These are phyloP conservation scores for Habropoda laboriosa DNA, from an alignment of 1,140 invertebrate species.

Conservation along the genomic window DNA sequence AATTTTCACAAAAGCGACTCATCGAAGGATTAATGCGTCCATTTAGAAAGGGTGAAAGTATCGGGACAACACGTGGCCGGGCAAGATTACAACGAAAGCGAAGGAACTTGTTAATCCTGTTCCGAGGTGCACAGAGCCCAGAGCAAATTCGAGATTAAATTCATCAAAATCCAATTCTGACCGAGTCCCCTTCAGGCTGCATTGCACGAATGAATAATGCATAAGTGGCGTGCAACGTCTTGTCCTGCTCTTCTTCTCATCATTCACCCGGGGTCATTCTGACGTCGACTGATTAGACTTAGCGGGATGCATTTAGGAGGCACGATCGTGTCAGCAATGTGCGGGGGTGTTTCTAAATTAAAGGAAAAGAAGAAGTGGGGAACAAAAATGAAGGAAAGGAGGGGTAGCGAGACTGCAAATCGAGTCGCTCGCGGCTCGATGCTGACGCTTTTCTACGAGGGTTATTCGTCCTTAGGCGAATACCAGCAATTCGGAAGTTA, in stretches of 20 bases:
- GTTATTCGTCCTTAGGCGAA: conserved; percentile 18
- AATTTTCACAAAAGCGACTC: too few relatives aligned
- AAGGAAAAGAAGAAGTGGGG: neutral
- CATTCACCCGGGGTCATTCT: conserved; percentile 48
- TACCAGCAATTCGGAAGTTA: conserved; percentile 41
- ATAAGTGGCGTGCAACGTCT: conserved; percentile 68
- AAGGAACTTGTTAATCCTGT: conserved; percentile 75
- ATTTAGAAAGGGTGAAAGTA: neutral
- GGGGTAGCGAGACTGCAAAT: conserved; percentile 66
- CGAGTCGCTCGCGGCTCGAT: conserved; percentile 40
- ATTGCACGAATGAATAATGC: conserved; percentile 78
- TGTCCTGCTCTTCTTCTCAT: conserved; percentile 31
- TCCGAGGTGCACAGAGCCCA: conserved; percentile 66
- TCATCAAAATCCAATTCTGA: conserved; percentile 81
- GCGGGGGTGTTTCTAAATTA: conserved; percentile 7
- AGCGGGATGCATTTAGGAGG: conserved; percentile 47
- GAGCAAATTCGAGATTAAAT: conserved; percentile 81
- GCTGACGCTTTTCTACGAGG: conserved; percentile 29
- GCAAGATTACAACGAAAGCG: conserved; percentile 34
- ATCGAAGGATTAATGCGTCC: neutral
- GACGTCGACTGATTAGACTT: conserved; percentile 65
- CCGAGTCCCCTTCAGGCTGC: conserved; percentile 61
- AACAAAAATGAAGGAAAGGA: neutral
- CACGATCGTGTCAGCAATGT: conserved; percentile 25
- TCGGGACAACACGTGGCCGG: neutral